Conservation (phyloP, 2,113 vertebrate genomes). For the Elephas maximus region DNA sequence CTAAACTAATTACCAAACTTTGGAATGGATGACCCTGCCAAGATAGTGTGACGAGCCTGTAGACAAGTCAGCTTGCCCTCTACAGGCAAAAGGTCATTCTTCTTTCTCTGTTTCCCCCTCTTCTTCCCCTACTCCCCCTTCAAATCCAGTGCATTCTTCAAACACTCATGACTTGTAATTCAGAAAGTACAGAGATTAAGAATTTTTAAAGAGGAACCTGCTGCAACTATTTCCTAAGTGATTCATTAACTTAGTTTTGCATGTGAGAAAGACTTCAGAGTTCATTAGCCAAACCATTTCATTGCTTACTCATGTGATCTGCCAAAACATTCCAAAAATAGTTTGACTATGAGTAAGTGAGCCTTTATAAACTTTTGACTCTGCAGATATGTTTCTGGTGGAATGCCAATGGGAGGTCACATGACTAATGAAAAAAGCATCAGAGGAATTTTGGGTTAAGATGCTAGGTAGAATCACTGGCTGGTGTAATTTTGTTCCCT, state of each 20-base stretch:
- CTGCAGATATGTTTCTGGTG: neutral
- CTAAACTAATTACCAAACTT: neutral
- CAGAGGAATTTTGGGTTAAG: neutral
- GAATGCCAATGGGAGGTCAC: neutral
- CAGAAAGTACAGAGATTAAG: neutral
- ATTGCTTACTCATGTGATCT: slow-evolving; percentile 8
- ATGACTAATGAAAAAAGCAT: neutral
- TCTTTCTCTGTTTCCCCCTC: neutral
- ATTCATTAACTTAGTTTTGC: neutral
- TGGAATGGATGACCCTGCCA: neutral
- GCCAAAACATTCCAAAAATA: neutral
- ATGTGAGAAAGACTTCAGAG: neutral
- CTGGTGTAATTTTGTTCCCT: neutral
- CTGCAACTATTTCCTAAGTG: neutral
- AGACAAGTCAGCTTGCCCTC: neutral
- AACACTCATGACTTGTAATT: neutral
- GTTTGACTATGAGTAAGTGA: neutral
- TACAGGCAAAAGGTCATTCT: neutral
- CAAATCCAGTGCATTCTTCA: neutral
- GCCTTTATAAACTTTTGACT: neutral
- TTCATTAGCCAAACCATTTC: neutral
- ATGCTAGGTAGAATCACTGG: neutral
- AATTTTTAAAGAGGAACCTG: slow-evolving; percentile 6
- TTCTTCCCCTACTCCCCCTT: neutral
- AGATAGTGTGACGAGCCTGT: neutral